phyloP scores from a whole-genome alignment of 2,113 vertebrate species.

The Lates calcarifer region DNA sequence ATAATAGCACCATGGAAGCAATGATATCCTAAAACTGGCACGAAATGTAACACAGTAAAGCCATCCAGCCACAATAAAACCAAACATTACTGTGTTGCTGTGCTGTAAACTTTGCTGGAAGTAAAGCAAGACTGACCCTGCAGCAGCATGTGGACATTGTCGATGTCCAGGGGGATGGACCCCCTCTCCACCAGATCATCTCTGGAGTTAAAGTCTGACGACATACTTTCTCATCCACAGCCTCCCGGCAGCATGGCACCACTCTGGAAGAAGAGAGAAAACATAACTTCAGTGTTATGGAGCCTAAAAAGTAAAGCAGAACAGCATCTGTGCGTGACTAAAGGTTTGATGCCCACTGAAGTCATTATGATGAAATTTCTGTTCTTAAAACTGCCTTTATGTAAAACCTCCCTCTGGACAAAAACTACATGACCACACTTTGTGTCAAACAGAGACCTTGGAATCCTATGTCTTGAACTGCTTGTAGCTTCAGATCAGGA shows the following conservation, averaged over 20 bases:
- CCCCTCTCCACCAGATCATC: slow-evolving; percentile 69
- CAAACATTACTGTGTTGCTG: too few relatives aligned
- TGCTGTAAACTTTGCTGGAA: background rate
- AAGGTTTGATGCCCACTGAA: too few relatives aligned
- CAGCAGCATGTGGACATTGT: slow-evolving; percentile 84
- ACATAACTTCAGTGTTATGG: background rate
- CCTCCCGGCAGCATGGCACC: slow-evolving; percentile 63
- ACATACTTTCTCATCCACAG: slow-evolving; percentile 69
- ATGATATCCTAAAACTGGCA: background rate
- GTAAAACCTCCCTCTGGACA: too few relatives aligned
- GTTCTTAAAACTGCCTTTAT: too few relatives aligned
- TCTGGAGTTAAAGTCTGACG: slow-evolving; percentile 59
- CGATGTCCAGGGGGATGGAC: slow-evolving; percentile 82
- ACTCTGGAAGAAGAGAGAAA: slow-evolving; percentile 36
- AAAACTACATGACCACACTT: too few relatives aligned
- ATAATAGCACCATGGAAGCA: background rate
- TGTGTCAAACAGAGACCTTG: too few relatives aligned
- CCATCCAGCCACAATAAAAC: background rate
- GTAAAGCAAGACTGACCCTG: slow-evolving; percentile 77
- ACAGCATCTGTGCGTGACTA: too few relatives aligned
- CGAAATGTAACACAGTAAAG: background rate
- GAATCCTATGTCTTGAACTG: too few relatives aligned
- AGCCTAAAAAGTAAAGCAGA: background rate
- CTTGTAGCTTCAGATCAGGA: background rate
- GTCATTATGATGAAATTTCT: too few relatives aligned